A percentile compares a stretch with the other conserved stretches of the same genome.
Conservation (phyloP, 1,140 invertebrate species). For the Macrosteles quadrilineatus region DNA sequence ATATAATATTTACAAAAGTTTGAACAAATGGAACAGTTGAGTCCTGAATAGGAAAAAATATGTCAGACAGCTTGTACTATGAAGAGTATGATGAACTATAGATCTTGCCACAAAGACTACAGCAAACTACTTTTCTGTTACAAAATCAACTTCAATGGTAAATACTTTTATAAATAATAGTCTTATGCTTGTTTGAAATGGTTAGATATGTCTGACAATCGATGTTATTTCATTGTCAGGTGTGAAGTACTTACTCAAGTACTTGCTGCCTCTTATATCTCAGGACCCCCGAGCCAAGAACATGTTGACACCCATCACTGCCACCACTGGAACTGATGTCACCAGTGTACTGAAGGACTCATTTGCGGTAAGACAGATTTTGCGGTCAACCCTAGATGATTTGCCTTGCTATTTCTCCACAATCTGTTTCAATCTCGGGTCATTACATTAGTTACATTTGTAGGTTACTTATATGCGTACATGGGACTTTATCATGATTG, state of each 20-base stretch:
- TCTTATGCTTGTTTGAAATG: too few relatives aligned
- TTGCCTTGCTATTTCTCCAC: neutral
- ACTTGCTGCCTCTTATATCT: slow-evolving; percentile 24
- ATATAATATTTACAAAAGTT: too few relatives aligned
- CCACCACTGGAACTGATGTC: slow-evolving; percentile 23
- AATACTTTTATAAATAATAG: too few relatives aligned
- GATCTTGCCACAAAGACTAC: too few relatives aligned
- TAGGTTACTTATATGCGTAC: neutral
- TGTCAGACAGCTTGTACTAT: too few relatives aligned
- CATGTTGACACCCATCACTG: slow-evolving; percentile 29
- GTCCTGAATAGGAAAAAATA: too few relatives aligned
- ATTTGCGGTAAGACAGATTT: slow-evolving; percentile 29
- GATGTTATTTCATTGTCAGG: too few relatives aligned
- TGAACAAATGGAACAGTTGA: too few relatives aligned
- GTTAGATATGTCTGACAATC: too few relatives aligned
- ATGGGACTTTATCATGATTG: neutral
- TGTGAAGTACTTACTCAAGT: slow-evolving; percentile 25
- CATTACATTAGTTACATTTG: neutral
- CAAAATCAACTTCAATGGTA: too few relatives aligned
- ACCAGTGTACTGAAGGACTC: slow-evolving; percentile 29
- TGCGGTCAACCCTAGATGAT: neutral
- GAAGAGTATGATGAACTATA: too few relatives aligned
- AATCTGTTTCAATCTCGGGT: neutral
- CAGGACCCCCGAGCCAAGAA: slow-evolving; percentile 9
- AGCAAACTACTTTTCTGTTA: too few relatives aligned